Base-by-base conservation (phyloP, 2,113 vertebrate species). In the Chaetura pelagica region DNA sequence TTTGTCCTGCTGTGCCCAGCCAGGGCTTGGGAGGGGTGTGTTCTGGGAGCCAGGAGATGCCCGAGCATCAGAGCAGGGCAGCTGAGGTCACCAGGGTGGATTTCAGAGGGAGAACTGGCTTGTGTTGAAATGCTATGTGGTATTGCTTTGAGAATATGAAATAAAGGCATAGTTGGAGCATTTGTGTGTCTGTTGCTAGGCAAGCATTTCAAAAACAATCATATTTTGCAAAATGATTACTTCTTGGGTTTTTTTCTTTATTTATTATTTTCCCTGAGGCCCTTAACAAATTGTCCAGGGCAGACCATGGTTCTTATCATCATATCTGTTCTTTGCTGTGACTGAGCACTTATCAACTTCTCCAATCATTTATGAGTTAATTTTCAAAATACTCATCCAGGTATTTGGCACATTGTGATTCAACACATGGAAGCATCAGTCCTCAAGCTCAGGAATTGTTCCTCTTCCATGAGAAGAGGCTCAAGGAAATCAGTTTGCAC, bases 111-210 rank as follows among this genome's bases (percentile, higher is more conserved):
- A 68, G 64, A 66, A 69, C 52, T 95, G 42, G 54, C 87, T 76
- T 7, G 54, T 96, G 92, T 95, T 87, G 91, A 90, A 94, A 92
- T 0, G 0, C 10, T 2, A 5, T 61, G 72, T 68, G 85, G 40
- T 79, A 76, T 81, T 89, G 85, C 87, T 91, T 68, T 32, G 48
- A 81, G 83, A 88, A 62, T 84, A 89, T 26, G 80, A 93, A 96
- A 92, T 62, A 51, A 64, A 72, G 61, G 79, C 83, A n/a, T 63
- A 67, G 66, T 27, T 81, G 62, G 77, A 94, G 73, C 69, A 55
- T 90, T 94, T 93, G 90, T 93, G 84, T 86, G 86, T 55, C 15
- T 64, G 92, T 96, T 96, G 93, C 94, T 95, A 96, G 52, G 90
- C 48, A 61, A 74, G 16, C 10, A 1, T 90, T 88, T 94, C 63